Conservation (phyloP, 2,797 vertebrate genomes). For the Pseudotriccus pelzelni region DNA sequence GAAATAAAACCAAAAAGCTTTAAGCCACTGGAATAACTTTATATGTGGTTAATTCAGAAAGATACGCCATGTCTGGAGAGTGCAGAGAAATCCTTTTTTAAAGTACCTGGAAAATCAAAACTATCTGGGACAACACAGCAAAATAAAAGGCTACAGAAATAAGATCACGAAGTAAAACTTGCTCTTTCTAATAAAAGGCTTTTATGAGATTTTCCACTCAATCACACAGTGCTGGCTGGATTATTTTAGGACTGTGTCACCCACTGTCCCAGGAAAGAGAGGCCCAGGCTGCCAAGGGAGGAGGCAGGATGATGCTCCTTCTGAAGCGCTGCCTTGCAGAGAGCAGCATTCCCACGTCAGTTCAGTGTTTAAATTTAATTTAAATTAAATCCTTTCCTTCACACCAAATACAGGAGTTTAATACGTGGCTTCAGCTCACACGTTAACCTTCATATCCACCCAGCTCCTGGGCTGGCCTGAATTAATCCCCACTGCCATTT, state of each 20-base stretch:
- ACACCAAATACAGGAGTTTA: not conserved
- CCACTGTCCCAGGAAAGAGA: not conserved
- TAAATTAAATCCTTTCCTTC: not conserved
- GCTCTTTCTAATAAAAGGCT: not conserved
- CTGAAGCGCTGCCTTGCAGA: not conserved
- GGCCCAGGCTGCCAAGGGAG: not conserved
- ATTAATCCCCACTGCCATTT: not conserved
- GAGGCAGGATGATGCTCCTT: not conserved
- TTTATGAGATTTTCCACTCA: not conserved
- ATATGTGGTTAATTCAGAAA: not conserved
- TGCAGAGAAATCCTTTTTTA: not conserved
- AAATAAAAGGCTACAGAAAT: not conserved
- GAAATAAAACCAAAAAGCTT: not conserved
- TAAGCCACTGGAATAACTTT: not conserved
- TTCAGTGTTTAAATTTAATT: not conserved
- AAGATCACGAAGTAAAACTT: not conserved
- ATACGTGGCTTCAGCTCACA: not conserved
- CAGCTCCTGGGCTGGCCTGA: not conserved
- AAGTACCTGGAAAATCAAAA: not conserved
- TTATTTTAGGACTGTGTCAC: not conserved
- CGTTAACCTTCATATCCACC: not conserved
- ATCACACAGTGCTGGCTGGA: not conserved
- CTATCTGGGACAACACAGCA: not conserved
- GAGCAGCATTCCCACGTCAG: not conserved
- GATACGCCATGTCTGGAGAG: not conserved